A percentile compares a stretch with the other conserved stretches of the same genome.
These are phyloP conservation scores for Sphaeridia pumilis DNA, from an alignment of 2,888 invertebrate genomes.

Conservation along the genomic window DNA sequence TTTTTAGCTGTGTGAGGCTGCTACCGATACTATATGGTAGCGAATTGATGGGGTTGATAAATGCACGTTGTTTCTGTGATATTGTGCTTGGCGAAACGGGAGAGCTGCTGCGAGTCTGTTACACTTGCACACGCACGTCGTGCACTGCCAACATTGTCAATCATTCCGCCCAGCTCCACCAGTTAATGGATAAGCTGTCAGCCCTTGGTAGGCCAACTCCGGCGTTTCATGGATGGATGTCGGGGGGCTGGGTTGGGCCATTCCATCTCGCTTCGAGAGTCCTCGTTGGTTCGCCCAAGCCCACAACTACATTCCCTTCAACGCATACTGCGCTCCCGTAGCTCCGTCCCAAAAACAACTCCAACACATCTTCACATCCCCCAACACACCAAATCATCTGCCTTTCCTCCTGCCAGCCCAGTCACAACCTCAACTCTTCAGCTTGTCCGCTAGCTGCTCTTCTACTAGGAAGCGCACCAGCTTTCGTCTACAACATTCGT, in stretches of 20 bases:
- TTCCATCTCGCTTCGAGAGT: conserved; percentile 13
- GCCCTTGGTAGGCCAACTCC: conserved; percentile 21
- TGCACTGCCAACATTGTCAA: conserved; percentile 33
- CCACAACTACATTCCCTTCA: conserved; percentile 13
- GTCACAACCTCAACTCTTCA: no score
- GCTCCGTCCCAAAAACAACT: background rate
- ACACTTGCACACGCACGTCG: conserved; percentile 31
- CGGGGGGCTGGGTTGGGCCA: conserved; percentile 22
- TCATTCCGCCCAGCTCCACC: conserved; percentile 27
- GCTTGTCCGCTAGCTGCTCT: no score
- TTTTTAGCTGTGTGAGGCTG: no score
- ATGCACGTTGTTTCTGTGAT: conserved; percentile 17
- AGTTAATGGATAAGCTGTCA: conserved; percentile 34
- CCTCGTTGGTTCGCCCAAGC: conserved; percentile 14
- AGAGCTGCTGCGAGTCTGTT: conserved; percentile 18
- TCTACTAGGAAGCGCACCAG: no score
- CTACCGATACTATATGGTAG: no score
- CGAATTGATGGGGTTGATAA: conserved; percentile 10
- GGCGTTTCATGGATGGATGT: conserved; percentile 18
- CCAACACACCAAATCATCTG: background rate
- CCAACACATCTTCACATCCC: background rate
- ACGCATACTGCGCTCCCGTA: conserved; percentile 6
- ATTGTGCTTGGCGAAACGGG: conserved; percentile 10
- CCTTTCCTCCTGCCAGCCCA: background rate
- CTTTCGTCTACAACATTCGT: no score